Percentiles rank a stretch among this genome's conserved stretches.
Conservation (phyloP, 2,797 vertebrate genomes). For the Scolopax bukidnonensis region DNA sequence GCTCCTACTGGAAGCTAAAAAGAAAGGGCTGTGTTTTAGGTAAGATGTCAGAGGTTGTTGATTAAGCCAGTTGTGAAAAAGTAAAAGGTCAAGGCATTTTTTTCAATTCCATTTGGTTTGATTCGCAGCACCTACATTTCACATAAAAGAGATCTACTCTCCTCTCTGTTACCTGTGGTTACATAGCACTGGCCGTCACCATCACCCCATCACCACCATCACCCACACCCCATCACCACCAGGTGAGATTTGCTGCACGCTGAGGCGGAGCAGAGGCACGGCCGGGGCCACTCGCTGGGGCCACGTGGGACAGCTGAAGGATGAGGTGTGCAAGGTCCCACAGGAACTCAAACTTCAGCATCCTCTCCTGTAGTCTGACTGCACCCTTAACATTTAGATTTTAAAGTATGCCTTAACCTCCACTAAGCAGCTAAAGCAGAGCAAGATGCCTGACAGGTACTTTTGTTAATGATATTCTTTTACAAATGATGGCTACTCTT, state of each 20-base stretch:
- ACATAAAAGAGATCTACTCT: not conserved
- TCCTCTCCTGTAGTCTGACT: not conserved
- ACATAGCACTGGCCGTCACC: not conserved
- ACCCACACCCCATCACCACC: not conserved
- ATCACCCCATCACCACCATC: not conserved
- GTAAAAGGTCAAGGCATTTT: not conserved
- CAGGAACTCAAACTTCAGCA: not conserved
- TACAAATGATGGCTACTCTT: not conserved
- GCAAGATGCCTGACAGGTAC: not conserved
- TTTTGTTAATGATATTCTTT: not conserved
- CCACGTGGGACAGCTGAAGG: not conserved
- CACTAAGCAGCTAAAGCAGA: not conserved
- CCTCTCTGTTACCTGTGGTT: not conserved
- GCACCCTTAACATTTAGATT: not conserved
- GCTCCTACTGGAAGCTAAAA: not conserved
- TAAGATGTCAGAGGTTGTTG: not conserved
- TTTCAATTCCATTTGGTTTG: not conserved
- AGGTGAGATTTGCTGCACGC: not conserved
- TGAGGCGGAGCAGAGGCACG: rapidly evolving
- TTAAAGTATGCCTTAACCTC: not conserved
- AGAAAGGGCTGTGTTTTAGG: not conserved
- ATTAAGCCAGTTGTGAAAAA: not conserved
- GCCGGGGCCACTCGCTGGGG: not conserved
- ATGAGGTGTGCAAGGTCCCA: not conserved
- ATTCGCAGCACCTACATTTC: not conserved